These are phyloP conservation scores for Huso huso DNA, from an alignment of 2,797 vertebrate species.

Conservation along the genomic window DNA sequence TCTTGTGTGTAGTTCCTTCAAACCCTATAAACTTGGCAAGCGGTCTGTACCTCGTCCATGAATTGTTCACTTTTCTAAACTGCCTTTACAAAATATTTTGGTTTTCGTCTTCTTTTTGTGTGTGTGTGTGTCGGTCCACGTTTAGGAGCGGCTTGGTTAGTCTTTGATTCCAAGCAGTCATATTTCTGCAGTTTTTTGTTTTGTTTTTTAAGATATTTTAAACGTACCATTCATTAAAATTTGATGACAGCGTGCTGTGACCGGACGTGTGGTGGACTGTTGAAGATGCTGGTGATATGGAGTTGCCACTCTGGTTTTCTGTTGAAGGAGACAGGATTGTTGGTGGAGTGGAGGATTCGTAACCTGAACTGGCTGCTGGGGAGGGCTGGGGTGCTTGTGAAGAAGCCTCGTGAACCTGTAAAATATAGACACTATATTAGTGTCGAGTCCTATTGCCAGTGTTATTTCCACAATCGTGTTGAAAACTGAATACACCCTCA, in stretches of 20 bases:
- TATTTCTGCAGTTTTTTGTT: slow-evolving; percentile 63
- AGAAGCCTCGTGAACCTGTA: slow-evolving; percentile 89
- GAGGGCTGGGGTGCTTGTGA: slow-evolving; percentile 89
- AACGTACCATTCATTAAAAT: slow-evolving; percentile 99
- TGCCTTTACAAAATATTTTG: too few relatives aligned
- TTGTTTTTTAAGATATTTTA: slow-evolving; percentile 63
- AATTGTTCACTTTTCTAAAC: slow-evolving; percentile 46
- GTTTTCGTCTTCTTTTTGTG: slow-evolving; percentile 33
- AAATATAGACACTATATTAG: slow-evolving; percentile 16
- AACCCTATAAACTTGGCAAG: slow-evolving; percentile 62
- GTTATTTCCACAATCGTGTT: too few relatives aligned
- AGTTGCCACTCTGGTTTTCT: slow-evolving; percentile 93
- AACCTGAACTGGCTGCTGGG: slow-evolving; percentile 94
- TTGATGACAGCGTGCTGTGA: slow-evolving; percentile 97
- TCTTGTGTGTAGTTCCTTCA: slow-evolving; percentile 72
- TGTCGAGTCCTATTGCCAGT: too few relatives aligned
- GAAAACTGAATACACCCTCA: too few relatives aligned
- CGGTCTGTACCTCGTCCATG: slow-evolving; percentile 72
- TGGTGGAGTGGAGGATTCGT: slow-evolving; percentile 95
- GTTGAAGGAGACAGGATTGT: slow-evolving; percentile 95
- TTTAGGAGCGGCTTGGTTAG: slow-evolving; percentile 67
- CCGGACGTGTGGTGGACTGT: slow-evolving; percentile 92
- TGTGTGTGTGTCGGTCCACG: slow-evolving; percentile 67
- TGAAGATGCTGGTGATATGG: slow-evolving; percentile 91
- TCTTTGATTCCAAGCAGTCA: slow-evolving; percentile 71